Evolutionary conservation across 2,797 vertebrate species (phyloP).

Genomic region (Micrastur ruficollis): DNA sequence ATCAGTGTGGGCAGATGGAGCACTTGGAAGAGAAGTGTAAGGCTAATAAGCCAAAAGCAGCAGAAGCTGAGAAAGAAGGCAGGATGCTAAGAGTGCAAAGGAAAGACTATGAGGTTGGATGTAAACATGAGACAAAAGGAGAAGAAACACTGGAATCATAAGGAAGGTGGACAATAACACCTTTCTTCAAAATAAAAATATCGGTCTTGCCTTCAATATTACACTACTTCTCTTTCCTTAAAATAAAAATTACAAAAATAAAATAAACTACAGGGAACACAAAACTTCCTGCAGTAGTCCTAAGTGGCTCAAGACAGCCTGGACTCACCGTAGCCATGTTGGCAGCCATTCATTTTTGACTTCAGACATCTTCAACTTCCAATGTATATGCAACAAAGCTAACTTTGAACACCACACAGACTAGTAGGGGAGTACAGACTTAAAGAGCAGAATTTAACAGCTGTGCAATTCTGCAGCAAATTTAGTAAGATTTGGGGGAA

Average conservation of each 20-base stretch:
- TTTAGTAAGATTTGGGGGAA: not conserved
- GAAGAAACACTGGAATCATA: not conserved
- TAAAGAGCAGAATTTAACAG: not conserved
- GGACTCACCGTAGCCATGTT: not conserved
- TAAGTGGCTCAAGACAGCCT: not conserved
- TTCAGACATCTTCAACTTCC: not conserved
- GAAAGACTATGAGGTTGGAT: not conserved
- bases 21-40: not conserved
- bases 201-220: not conserved
- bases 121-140: not conserved
- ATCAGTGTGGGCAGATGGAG: not conserved
- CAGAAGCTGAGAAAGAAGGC: not conserved
- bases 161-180: not conserved
- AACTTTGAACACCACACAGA: not conserved
- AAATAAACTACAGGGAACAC: not conserved
- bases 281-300: not conserved
- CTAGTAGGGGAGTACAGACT: not conserved
- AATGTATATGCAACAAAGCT: rapidly evolving
- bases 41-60: not conserved
- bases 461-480: not conserved
- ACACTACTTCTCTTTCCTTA: not conserved
- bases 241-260: not conserved
- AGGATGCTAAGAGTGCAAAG: not conserved
- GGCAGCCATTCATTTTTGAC: not conserved
- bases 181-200: not conserved